phyloP scores from a whole-genome alignment of 1,140 invertebrate species.

The Eriocheir sinensis region DNA sequence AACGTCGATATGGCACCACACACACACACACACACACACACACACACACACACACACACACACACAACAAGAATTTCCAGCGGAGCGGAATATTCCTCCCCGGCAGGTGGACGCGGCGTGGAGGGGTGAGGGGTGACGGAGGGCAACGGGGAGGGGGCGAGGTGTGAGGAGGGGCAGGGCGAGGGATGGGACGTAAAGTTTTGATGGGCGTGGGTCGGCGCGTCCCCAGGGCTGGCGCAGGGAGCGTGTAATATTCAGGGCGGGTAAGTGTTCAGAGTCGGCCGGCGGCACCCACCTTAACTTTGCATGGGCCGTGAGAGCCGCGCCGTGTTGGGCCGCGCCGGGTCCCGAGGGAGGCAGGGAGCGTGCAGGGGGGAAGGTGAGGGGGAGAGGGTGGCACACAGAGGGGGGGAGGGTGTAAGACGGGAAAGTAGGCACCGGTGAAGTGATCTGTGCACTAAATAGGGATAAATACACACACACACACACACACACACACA shows the following conservation, averaged over 20 bases:
- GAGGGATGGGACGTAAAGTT: not conserved
- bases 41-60: constrained; percentile 12
- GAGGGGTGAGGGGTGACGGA: not conserved
- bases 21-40: constrained; percentile 22
- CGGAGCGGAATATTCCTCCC: not conserved
- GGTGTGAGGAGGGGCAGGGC: not conserved
- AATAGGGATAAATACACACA: too few species aligned
- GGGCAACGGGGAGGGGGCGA: not conserved
- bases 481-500: too few species aligned
- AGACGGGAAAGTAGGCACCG: too few species aligned
- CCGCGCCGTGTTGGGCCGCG: not conserved
- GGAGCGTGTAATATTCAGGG: not conserved
- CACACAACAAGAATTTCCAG: not conserved
- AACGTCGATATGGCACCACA: not conserved
- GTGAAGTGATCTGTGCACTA: too few species aligned
- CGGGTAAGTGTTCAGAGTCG: not conserved
- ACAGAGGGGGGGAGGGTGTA: not conserved
- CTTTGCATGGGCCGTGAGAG: constrained; percentile 11
- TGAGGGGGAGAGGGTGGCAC: not conserved
- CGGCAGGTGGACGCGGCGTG: too few species aligned
- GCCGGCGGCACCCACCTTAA: not conserved
- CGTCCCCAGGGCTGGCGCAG: not conserved
- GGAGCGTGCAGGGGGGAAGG: not conserved
- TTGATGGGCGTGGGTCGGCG: not conserved
- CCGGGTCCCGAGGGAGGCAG: not conserved